Percentiles rank a stretch among this genome's conserved stretches.
phyloP scores from a whole-genome alignment of 2,888 invertebrate genomes.

The Arge pagana region DNA sequence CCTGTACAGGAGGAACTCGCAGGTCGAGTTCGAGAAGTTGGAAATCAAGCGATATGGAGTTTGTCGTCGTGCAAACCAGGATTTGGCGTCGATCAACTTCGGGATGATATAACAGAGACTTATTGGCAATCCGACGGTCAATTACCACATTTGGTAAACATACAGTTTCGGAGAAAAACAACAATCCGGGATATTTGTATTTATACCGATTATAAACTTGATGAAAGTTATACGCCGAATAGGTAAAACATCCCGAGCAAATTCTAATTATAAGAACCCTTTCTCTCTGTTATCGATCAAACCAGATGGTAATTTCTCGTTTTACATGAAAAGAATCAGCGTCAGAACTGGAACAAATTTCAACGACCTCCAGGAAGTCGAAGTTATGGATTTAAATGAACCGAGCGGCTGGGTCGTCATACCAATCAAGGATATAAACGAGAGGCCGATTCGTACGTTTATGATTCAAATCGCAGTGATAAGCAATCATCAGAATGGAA shows the following conservation, averaged over 20 bases:
- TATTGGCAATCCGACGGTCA: conserved; percentile 99
- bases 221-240: conserved; percentile 98
- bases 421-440: conserved; percentile 85
- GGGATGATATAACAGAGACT: conserved; percentile 94
- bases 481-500: conserved; percentile 98
- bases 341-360: conserved; percentile 94
- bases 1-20: conserved; percentile 66
- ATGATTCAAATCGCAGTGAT: conserved; percentile 96
- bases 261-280: background rate
- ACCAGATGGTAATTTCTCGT: too few relatives aligned
- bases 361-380: conserved; percentile 94
- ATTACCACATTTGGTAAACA: conserved; percentile 95
- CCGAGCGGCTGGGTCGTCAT: conserved; percentile 97
- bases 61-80: conserved; percentile 98
- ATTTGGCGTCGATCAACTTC: conserved; percentile 95
- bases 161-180: conserved; percentile 94
- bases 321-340: too few relatives aligned
- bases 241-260: conserved; percentile 55
- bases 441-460: conserved; percentile 89
- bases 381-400: conserved; percentile 90
- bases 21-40: conserved; percentile 79
- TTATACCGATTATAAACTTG: conserved; percentile 96
- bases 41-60: conserved; percentile 95
- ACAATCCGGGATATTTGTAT: conserved; percentile 94
- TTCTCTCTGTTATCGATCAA: too few relatives aligned